Conservation (phyloP, 1,140 invertebrate species). For the Pomacea maculata region DNA sequence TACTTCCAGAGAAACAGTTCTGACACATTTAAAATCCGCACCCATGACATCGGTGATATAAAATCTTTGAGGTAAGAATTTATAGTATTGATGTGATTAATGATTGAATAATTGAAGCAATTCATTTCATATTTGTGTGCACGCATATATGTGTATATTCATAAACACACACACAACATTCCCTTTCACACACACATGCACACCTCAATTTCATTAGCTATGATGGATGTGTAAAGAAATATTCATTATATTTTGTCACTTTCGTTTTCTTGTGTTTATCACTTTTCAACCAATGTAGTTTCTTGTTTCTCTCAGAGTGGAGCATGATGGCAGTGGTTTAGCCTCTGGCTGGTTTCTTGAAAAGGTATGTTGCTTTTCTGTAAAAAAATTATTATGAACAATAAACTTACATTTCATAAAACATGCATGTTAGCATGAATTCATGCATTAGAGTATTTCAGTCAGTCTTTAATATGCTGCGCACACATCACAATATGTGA, state of each 20-base stretch:
- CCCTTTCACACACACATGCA: conserved; percentile 10
- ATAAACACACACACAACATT: not conserved
- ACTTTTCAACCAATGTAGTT: conserved; percentile 4
- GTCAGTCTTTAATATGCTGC: not conserved
- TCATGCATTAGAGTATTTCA: not conserved
- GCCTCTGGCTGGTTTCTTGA: conserved; percentile 50
- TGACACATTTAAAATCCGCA: conserved; percentile 39
- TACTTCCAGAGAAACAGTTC: conserved; percentile 42
- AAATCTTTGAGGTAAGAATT: conserved; percentile 52
- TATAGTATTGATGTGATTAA: not conserved
- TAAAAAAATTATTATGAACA: not conserved
- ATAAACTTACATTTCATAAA: not conserved
- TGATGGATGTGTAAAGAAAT: not conserved
- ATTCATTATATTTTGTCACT: not conserved
- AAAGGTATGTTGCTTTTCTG: conserved; percentile 40
- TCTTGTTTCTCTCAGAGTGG: conserved; percentile 41
- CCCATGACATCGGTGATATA: conserved; percentile 54
- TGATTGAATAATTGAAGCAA: not conserved
- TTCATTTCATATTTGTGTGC: not conserved
- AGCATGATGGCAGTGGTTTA: conserved; percentile 50
- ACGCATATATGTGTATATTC: not conserved
- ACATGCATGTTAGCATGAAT: not conserved
- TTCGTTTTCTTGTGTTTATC: not conserved
- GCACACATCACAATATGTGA: not conserved
- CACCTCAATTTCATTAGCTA: not conserved